Evolutionary conservation across 2,797 vertebrate species (phyloP).

Genomic region (Morelia viridis): DNA sequence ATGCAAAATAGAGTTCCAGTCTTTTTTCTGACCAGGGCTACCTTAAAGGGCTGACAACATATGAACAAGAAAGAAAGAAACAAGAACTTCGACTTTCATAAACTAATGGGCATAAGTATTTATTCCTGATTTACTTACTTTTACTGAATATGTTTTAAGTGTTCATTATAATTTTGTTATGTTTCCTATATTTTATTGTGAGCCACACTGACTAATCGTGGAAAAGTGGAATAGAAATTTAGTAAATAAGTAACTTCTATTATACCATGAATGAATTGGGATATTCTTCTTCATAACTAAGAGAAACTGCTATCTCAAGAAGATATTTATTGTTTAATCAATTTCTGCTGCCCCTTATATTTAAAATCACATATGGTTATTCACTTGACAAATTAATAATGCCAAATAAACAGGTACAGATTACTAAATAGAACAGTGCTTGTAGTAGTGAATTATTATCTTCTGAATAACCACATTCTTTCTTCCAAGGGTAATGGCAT

Average conservation of each 20-base stretch:
- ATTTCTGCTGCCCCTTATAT: conserved; percentile 60
- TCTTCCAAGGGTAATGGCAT: conserved; percentile 66
- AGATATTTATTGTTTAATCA: conserved; percentile 59
- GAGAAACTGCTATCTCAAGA: neutral
- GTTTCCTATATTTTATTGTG: neutral
- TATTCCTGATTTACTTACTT: neutral
- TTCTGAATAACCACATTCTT: conserved; percentile 62
- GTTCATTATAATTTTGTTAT: neutral
- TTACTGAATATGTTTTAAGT: neutral
- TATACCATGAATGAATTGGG: neutral
- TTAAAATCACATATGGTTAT: conserved; percentile 63
- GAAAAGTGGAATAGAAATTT: neutral
- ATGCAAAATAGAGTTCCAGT: neutral
- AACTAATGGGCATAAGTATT: neutral
- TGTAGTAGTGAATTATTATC: conserved; percentile 63
- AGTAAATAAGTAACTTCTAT: neutral
- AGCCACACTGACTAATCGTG: neutral
- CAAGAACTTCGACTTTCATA: neutral
- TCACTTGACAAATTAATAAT: conserved; percentile 62
- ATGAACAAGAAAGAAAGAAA: too few species aligned
- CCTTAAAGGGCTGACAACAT: neutral
- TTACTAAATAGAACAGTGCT: conserved; percentile 64
- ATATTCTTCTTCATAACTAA: neutral
- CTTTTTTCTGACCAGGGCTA: neutral
- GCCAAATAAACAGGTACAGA: conserved; percentile 53